Base-by-base conservation (phyloP, 2,888 invertebrate genomes). In the Furcula furcula region DNA sequence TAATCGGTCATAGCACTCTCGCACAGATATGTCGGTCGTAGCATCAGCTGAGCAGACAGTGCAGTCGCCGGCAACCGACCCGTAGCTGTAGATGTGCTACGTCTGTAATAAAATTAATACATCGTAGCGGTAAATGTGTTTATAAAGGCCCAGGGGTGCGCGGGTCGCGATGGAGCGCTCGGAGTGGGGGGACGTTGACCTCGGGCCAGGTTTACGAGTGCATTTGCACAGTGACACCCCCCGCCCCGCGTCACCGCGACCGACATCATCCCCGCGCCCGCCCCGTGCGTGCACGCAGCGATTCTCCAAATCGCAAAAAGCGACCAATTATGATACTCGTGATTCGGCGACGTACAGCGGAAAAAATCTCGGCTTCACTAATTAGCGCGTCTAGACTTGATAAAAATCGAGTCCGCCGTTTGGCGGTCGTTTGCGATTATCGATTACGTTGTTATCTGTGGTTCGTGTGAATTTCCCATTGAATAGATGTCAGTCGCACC, bases 161-260 rank as follows among this genome's bases (percentile, higher is more conserved):
- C 54, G 71, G 68, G 57, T 55, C 52, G 57, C 49, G 37, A 55
- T 23, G 34, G 29, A 44, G 43, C 27, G 61, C 41, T 68, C 59
- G 65, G 68, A 53, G 65, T 49, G 70, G 73, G 76, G 74, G 77
- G 66, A 75, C 81, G 78, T 75, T 81, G 83, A 83, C 83, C 82
- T 69, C 81, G 71, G 61, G 65, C 65, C 72, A 68, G 76, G 78
- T 84, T 85, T 82, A 83, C 79, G 84, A 85, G 80, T 84, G 85
- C 85, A 83, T 84, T 85, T 84, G 84, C 85, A 78, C 83, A 83
- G 85, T 83, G 85, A 84, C 83, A 84, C 78, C 80, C 80, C 76
- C 71, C 65, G 61, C 49, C 63, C 29, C 22, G 10, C 16, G 21
- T 46, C 40, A 50, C 44, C 43, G 37, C 39, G 18, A 38, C 28